These are phyloP conservation scores for Adelognathus sp. DNA, from an alignment of 2,888 invertebrate species.

Conservation along the genomic window DNA sequence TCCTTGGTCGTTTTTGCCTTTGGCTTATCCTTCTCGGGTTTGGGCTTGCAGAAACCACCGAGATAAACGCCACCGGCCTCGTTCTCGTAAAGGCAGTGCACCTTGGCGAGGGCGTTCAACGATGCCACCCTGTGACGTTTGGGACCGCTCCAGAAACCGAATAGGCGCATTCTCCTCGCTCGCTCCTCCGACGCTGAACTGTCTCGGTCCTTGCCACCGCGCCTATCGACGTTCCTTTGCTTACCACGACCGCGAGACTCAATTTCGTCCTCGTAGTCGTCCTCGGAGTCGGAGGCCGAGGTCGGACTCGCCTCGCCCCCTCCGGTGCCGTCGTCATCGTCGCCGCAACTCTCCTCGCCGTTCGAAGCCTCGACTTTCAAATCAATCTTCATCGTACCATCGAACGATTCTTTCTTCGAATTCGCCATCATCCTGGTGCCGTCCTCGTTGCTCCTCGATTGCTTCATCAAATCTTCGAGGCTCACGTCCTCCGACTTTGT, in stretches of 20 bases:
- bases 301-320: slow-evolving; percentile 57
- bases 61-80: slow-evolving; percentile 89
- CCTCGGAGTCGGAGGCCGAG: slow-evolving; percentile 66
- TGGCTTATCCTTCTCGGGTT: slow-evolving; percentile 82
- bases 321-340: no score
- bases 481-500: slow-evolving; percentile 63
- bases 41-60: slow-evolving; percentile 83
- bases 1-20: slow-evolving; percentile 80
- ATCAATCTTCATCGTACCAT: slow-evolving; percentile 65
- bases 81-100: slow-evolving; percentile 95
- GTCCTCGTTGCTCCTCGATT: slow-evolving; percentile 67
- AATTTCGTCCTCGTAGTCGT: slow-evolving; percentile 78
- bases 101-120: slow-evolving; percentile 93
- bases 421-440: slow-evolving; percentile 56
- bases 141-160: slow-evolving; percentile 89
- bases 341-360: slow-evolving; percentile 55
- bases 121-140: slow-evolving; percentile 94
- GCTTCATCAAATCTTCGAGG: slow-evolving; percentile 70
- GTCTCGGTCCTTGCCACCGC: slow-evolving; percentile 52
- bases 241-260: slow-evolving; percentile 79
- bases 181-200: slow-evolving; percentile 75
- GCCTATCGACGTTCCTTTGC: slow-evolving; percentile 71
- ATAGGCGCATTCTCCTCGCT: slow-evolving; percentile 83
- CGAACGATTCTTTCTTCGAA: slow-evolving; percentile 67
- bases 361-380: slow-evolving; percentile 68